Evolutionary conservation across 1,140 invertebrate genomes (phyloP).

Genomic region (Drosophila kikkawai): DNA sequence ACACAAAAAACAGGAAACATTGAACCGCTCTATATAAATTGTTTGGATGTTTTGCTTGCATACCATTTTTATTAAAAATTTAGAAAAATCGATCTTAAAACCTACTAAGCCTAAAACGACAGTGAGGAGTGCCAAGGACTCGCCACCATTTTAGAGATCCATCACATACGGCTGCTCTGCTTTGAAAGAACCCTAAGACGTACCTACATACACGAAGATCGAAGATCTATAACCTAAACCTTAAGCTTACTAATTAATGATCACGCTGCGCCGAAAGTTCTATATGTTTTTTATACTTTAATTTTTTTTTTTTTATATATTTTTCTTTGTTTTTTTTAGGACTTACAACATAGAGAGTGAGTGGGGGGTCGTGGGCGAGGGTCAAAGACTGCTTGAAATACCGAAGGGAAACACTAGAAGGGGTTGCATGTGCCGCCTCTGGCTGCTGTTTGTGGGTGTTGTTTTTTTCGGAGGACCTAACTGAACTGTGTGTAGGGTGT

Average conservation of each 20-base stretch:
- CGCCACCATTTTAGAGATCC: constrained; percentile 67
- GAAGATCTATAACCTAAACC: constrained; percentile 45
- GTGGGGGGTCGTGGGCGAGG: constrained; percentile 26
- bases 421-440: constrained; percentile 42
- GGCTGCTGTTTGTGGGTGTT: constrained; percentile 28
- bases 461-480: constrained; percentile 20
- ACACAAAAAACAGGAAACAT: constrained; percentile 78
- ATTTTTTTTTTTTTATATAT: constrained; percentile 13
- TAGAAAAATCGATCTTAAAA: constrained; percentile 61
- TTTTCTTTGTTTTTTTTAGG: constrained; percentile 24
- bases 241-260: constrained; percentile 76
- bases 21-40: constrained; percentile 83
- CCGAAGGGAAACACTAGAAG: background rate
- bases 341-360: constrained; percentile 54
- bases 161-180: constrained; percentile 79
- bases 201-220: constrained; percentile 35
- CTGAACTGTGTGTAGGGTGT: constrained; percentile 25
- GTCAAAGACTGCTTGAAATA: constrained; percentile 28
- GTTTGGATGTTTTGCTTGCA: constrained; percentile 76
- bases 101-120: constrained; percentile 66
- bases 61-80: constrained; percentile 63
- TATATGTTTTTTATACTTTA: constrained; percentile 21
- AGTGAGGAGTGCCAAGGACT: constrained; percentile 56
- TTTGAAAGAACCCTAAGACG: constrained; percentile 60
- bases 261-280: constrained; percentile 78